Percentiles rank a stretch among this genome's conserved stretches.
Evolutionary conservation across 1,140 invertebrate species (phyloP).

Genomic region (Drosophila nasuta): DNA sequence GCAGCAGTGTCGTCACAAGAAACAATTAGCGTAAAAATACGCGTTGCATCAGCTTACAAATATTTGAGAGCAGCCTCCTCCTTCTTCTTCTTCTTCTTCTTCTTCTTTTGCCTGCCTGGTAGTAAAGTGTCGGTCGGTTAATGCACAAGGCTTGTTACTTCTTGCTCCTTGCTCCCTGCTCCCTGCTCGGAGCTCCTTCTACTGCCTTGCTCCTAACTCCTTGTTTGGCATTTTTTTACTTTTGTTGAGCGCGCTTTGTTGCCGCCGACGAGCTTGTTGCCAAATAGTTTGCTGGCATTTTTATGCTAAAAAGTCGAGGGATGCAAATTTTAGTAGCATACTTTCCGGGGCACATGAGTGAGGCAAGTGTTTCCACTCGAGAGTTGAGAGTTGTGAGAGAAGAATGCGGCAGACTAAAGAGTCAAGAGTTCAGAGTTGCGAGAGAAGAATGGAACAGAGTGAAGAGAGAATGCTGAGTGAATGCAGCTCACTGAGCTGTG

Average conservation of each 20-base stretch:
- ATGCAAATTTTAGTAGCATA: slow-evolving; percentile 53
- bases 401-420: no score
- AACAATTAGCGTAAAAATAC: slow-evolving; percentile 81
- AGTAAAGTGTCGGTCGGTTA: slow-evolving; percentile 15
- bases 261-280: slow-evolving; percentile 17
- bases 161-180: neutral
- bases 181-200: neutral
- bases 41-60: slow-evolving; percentile 49
- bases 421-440: no score
- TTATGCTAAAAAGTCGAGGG: slow-evolving; percentile 55
- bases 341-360: slow-evolving; percentile 25
- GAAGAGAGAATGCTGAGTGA: neutral
- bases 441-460: no score
- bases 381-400: no score
- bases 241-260: neutral
- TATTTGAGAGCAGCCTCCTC: slow-evolving; percentile 24
- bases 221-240: neutral
- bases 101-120: no score
- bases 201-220: neutral
- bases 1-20: slow-evolving; percentile 41
- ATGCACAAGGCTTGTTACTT: slow-evolving; percentile 46
- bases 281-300: slow-evolving; percentile 54
- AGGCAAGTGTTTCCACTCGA: neutral
- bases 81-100: no score
- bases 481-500: neutral